Base-by-base conservation (phyloP, 2,113 vertebrate genomes). In the Leucosticte australis region DNA sequence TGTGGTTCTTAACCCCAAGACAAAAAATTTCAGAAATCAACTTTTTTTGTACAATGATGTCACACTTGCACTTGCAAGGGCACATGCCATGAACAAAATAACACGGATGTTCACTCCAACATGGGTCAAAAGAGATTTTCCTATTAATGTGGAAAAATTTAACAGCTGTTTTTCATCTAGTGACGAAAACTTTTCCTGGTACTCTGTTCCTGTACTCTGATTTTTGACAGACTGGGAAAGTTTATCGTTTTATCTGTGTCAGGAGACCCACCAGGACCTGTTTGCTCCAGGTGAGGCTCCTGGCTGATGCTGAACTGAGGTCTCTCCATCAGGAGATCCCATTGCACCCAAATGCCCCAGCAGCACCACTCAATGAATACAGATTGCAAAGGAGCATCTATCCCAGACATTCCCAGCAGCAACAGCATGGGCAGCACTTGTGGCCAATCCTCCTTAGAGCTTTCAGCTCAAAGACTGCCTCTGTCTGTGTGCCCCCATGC, bases 341-440 rank as follows among this genome's bases (percentile, higher is more conserved):
- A 3, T 0, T 52, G 63, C 39, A 52, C 12, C 3, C 17, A 0
- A 1, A 2, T 10, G 3, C 21, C 31, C 15, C 68, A 69, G 21
- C 11, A 50, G 19, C 27, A 83, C 6, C 3, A 19, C 37, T 56
- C 42, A 37, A 46, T 7, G 41, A 57, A 12, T 18, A 33, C 14
- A 60, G 46, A 64, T 2, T 53, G 41, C 9, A 5, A 41, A 33
- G 30, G 21, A 28, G 16, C 27, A 75, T 26, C 30, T 67, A 24
- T 50, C 13, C 23, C 46, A 44, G 65, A 62, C 14, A 26, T 49
- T 63, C 23, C 52, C 44, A 55, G 57, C 53, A 76, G 62, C 50
- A 63, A 39, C 14, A 64, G 27, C 30, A 60, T 2, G 1, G 35
- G 57, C 35, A 91, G 67, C 33, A 35, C 17, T 41, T 44, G 22